A percentile compares a stretch with the other conserved stretches of the same genome.
Conservation (phyloP, 2,113 vertebrate species). For the Epinephelus cyanopodus region DNA sequence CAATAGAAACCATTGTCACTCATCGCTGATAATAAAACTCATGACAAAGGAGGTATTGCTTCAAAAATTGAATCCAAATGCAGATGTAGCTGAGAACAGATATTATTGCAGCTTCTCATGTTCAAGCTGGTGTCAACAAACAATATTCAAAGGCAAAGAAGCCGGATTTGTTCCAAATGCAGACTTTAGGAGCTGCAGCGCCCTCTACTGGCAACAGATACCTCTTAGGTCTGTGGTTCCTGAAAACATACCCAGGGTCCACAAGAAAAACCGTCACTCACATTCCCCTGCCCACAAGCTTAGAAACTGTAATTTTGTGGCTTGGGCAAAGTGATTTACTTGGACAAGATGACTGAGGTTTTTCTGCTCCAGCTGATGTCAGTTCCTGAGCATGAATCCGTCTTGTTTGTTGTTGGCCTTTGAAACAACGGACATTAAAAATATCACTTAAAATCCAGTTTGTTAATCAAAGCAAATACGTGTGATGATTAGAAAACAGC, state of each 20-base stretch:
- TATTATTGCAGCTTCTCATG: neutral
- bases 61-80: conserved; percentile 19
- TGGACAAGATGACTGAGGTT: conserved; percentile 65
- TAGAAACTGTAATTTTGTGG: conserved; percentile 85
- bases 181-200: conserved; percentile 56
- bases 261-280: conserved; percentile 81
- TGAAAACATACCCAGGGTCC: conserved; percentile 74
- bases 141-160: neutral
- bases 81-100: conserved; percentile 8
- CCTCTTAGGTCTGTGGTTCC: conserved; percentile 73
- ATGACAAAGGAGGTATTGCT: conserved; percentile 14
- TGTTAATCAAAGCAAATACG: conserved; percentile 33
- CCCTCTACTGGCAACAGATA: conserved; percentile 77
- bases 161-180: neutral
- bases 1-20: conserved; percentile 6
- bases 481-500: conserved; percentile 19
- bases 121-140: conserved; percentile 21
- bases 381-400: conserved; percentile 46
- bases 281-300: conserved; percentile 81
- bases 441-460: neutral
- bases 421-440: conserved; percentile 44
- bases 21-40: conserved; percentile 3
- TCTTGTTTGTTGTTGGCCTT: conserved; percentile 53
- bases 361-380: conserved; percentile 66
- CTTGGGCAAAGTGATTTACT: conserved; percentile 70